These are phyloP conservation scores for Sebastes elongatus DNA, from an alignment of 2,797 vertebrate species.

Conservation along the genomic window DNA sequence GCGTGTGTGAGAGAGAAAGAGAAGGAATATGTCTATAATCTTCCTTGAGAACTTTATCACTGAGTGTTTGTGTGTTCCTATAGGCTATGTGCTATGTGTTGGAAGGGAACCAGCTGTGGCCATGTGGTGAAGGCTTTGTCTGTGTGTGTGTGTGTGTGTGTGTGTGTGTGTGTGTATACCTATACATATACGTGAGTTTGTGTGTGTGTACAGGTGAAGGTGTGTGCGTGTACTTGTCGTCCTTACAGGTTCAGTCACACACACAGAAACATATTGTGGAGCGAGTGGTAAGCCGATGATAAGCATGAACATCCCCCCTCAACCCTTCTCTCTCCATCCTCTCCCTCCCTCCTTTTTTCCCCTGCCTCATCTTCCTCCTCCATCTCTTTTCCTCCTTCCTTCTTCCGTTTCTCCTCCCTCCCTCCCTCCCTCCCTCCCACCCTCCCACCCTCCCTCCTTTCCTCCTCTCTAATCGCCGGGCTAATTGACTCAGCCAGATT, in stretches of 20 bases:
- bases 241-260: slow-evolving; percentile 28
- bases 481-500: slow-evolving; percentile 81
- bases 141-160: not conserved
- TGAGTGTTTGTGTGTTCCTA: slow-evolving; percentile 23
- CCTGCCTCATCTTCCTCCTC: not conserved
- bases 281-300: slow-evolving; percentile 58
- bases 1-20: not conserved
- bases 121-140: slow-evolving; percentile 6
- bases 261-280: slow-evolving; percentile 45
- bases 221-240: slow-evolving; percentile 3
- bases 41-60: slow-evolving; percentile 22
- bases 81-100: not conserved
- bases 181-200: too few relatives aligned
- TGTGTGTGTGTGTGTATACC: not conserved
- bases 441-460: not conserved
- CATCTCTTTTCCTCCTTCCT: slow-evolving; percentile 1
- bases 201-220: not conserved
- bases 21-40: slow-evolving; percentile 10
- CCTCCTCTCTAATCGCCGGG: slow-evolving; percentile 61
- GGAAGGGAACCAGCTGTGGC: slow-evolving; percentile 15
- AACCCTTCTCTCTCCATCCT: not conserved
- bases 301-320: slow-evolving; percentile 30
- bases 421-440: not conserved
- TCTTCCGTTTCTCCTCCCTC: not conserved
- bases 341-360: not conserved